Percentiles rank a stretch among this genome's conserved stretches.
Evolutionary conservation across 2,888 invertebrate species (phyloP).

Genomic region (Invenusta paracnida): DNA sequence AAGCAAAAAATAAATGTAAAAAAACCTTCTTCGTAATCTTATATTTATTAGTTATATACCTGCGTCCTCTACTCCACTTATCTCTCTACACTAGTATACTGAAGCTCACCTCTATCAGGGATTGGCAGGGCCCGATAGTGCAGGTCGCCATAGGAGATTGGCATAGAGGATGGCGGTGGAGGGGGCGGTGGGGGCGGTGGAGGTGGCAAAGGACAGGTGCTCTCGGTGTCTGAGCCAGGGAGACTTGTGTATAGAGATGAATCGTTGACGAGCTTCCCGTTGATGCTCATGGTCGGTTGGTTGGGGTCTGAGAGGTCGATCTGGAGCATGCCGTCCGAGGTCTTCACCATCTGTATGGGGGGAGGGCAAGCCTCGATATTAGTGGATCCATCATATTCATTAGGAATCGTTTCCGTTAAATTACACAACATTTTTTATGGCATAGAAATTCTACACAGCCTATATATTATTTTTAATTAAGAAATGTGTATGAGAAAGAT

Average conservation of each 20-base stretch:
- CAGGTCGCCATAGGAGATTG: conserved; percentile 5
- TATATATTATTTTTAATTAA: too few relatives aligned
- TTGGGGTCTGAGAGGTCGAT: not conserved
- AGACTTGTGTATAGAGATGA: not conserved
- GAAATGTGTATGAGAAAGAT: too few relatives aligned
- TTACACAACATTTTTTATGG: too few relatives aligned
- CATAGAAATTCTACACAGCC: too few relatives aligned
- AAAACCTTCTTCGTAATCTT: too few relatives aligned
- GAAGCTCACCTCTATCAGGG: not conserved
- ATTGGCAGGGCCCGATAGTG: not conserved
- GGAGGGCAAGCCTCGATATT: not conserved
- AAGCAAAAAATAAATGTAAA: too few relatives aligned
- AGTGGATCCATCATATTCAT: too few relatives aligned
- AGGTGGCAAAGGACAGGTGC: not conserved
- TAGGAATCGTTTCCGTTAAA: too few relatives aligned
- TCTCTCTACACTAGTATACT: too few relatives aligned
- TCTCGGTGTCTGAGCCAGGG: not conserved
- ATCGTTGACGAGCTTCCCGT: conserved; percentile 9
- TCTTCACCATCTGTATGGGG: not conserved
- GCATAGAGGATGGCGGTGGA: not conserved
- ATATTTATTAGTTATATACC: too few relatives aligned
- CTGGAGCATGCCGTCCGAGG: not conserved
- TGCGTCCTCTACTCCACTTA: too few relatives aligned
- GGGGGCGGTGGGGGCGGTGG: not conserved
- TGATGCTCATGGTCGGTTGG: conserved; percentile 12